These are phyloP conservation scores for Apoderus coryli DNA, from an alignment of 2,888 invertebrate genomes.

Conservation along the genomic window DNA sequence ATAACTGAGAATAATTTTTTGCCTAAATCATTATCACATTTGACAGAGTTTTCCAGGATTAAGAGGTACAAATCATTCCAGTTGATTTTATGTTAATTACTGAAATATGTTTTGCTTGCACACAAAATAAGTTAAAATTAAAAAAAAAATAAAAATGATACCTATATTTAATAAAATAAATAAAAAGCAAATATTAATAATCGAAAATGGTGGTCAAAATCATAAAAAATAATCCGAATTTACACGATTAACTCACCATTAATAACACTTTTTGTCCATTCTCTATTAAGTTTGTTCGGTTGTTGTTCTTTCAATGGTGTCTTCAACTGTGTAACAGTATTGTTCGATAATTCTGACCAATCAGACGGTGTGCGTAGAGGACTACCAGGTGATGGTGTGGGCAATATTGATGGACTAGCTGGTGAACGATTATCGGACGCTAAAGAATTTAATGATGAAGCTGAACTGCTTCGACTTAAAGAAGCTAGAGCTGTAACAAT, in stretches of 20 bases:
- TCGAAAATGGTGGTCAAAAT: too few relatives aligned
- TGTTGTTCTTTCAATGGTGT: conserved; percentile 36
- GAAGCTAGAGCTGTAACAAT: conserved; percentile 26
- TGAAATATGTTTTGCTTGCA: too few relatives aligned
- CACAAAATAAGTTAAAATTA: too few relatives aligned
- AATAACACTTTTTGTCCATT: conserved; percentile 25
- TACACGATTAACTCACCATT: conserved; percentile 17
- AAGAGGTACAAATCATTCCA: too few relatives aligned
- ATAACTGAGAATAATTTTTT: too few relatives aligned
- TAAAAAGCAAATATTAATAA: too few relatives aligned
- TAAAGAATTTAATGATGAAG: conserved; percentile 44
- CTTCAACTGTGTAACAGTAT: conserved; percentile 31
- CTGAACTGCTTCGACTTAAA: conserved; percentile 49
- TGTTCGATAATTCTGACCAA: conserved; percentile 36
- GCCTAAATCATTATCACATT: too few relatives aligned
- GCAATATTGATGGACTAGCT: conserved; percentile 24
- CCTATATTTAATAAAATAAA: too few relatives aligned
- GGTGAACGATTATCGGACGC: conserved; percentile 34
- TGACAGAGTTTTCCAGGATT: too few relatives aligned
- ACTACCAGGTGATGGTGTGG: conserved; percentile 30
- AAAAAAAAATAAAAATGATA: too few relatives aligned
- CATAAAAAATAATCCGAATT: too few relatives aligned
- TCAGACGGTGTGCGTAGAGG: conserved; percentile 38
- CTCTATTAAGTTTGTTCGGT: conserved; percentile 25
- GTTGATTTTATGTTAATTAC: too few relatives aligned